Percentiles rank a stretch among this genome's conserved stretches.
These are phyloP conservation scores for Hypercompe scribonia DNA, from an alignment of 2,888 invertebrate genomes.

Conservation along the genomic window DNA sequence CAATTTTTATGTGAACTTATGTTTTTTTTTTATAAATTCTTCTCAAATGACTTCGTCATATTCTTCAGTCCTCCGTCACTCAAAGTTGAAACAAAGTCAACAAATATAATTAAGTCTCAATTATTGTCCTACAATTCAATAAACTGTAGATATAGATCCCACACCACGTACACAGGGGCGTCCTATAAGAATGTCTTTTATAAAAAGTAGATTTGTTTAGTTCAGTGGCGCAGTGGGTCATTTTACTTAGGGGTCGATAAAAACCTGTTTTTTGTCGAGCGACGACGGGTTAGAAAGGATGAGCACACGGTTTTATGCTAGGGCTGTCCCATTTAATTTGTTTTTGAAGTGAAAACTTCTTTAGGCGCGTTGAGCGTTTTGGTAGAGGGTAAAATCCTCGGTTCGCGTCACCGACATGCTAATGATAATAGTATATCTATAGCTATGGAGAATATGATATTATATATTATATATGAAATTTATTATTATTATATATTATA, in stretches of 20 bases:
- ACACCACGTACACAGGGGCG: neutral
- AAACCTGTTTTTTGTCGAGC: slow-evolving; percentile 43
- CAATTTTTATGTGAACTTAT: too few species aligned
- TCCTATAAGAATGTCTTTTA: slow-evolving; percentile 2
- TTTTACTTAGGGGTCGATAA: slow-evolving; percentile 49
- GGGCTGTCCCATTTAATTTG: slow-evolving; percentile 34
- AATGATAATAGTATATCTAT: too few species aligned
- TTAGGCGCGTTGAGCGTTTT: too few species aligned
- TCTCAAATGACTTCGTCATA: too few species aligned
- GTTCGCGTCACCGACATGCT: too few species aligned
- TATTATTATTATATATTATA: too few species aligned
- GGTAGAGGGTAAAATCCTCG: too few species aligned
- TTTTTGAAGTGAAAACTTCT: too few species aligned
- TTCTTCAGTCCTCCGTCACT: too few species aligned
- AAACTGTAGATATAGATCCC: neutral
- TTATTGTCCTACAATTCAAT: neutral
- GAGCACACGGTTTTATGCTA: slow-evolving; percentile 36
- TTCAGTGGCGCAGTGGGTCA: slow-evolving; percentile 52
- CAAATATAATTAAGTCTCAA: neutral
- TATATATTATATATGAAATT: too few species aligned
- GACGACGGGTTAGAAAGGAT: slow-evolving; percentile 41
- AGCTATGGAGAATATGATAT: too few species aligned
- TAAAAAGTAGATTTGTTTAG: slow-evolving; percentile 22
- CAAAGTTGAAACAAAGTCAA: neutral
- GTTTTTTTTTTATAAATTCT: too few species aligned